Evolutionary conservation across 2,888 invertebrate species (phyloP).

Genomic region (Ectemnius lituratus): DNA sequence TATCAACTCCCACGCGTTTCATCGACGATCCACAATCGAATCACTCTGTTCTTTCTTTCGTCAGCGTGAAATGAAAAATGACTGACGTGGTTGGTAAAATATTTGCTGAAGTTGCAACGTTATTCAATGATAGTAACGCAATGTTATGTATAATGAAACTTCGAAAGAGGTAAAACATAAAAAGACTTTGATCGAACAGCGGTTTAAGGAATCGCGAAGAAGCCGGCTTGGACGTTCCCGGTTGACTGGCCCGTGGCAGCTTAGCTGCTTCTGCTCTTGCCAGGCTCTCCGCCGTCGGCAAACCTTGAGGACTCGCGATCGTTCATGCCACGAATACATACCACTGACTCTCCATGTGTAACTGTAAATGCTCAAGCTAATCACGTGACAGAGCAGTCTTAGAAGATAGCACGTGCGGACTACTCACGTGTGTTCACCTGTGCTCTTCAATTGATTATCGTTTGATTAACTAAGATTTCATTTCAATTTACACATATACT

Average conservation of each 20-base stretch:
- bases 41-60: too few relatives aligned
- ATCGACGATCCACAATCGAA: too few relatives aligned
- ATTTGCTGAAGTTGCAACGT: neutral
- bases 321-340: slow-evolving; percentile 24
- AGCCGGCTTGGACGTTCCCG: neutral
- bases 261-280: slow-evolving; percentile 18
- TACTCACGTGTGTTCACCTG: neutral
- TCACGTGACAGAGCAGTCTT: neutral
- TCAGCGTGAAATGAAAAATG: too few relatives aligned
- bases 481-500: too few relatives aligned
- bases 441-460: neutral
- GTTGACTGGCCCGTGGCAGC: neutral
- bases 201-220: slow-evolving; percentile 1
- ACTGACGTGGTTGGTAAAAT: neutral
- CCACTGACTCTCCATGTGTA: neutral
- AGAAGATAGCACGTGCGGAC: neutral
- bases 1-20: too few relatives aligned
- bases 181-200: too few relatives aligned
- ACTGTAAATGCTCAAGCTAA: neutral
- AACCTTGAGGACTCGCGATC: slow-evolving; percentile 44
- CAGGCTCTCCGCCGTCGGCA: slow-evolving; percentile 4
- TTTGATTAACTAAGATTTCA: too few relatives aligned
- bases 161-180: too few relatives aligned
- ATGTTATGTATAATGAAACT: neutral
- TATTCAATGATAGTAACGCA: neutral